Evolutionary conservation across 2,113 vertebrate species (phyloP).

Genomic region (Alces alces): DNA sequence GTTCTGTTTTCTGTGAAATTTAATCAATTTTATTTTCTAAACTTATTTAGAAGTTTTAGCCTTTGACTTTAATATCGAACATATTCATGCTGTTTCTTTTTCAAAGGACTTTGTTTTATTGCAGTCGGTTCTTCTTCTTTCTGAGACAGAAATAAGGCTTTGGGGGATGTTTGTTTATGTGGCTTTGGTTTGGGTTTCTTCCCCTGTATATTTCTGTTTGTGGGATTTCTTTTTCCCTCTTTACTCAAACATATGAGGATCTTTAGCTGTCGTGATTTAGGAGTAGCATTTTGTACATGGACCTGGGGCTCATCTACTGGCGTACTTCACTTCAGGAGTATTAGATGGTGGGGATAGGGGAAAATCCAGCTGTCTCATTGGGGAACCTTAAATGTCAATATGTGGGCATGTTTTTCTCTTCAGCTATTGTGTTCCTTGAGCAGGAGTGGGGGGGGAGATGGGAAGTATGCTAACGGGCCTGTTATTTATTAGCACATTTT

Average conservation of each 20-base stretch:
- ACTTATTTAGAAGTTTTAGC: not conserved
- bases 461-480: not conserved
- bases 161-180: not conserved
- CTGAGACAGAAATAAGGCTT: not conserved
- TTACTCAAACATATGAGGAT: not conserved
- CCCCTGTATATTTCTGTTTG: not conserved
- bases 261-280: not conserved
- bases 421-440: not conserved
- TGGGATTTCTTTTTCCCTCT: not conserved
- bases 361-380: not conserved
- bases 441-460: not conserved
- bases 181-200: not conserved
- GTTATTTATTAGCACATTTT: not conserved
- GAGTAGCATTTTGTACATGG: not conserved
- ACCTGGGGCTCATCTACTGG: not conserved
- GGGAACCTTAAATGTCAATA: not conserved
- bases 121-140: not conserved
- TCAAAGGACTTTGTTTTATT: not conserved
- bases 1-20: not conserved
- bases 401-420: not conserved
- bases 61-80: not conserved
- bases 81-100: not conserved
- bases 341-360: not conserved
- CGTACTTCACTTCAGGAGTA: not conserved
- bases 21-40: not conserved